Conservation (phyloP, 2,888 invertebrate species). For the Exocentrus adspersus region DNA sequence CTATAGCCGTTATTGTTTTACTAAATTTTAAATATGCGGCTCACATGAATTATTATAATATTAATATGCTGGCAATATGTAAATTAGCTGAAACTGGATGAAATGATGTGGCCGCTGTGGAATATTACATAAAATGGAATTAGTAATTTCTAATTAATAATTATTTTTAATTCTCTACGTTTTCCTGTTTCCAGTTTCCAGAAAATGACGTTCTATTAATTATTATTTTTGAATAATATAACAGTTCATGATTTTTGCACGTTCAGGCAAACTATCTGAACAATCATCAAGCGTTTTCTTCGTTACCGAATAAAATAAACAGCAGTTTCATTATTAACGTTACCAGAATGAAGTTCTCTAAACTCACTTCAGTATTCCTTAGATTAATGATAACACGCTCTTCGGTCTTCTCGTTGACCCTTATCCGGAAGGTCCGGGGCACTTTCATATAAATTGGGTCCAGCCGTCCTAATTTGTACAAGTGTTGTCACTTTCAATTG, state of each 20-base stretch:
- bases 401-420: slow-evolving; percentile 17
- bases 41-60: too few relatives aligned
- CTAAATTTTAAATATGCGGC: neutral
- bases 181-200: too few relatives aligned
- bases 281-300: neutral
- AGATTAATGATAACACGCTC: slow-evolving; percentile 18
- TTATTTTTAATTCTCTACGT: too few relatives aligned
- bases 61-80: too few relatives aligned
- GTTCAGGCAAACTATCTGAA: too few relatives aligned
- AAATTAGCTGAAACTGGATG: too few relatives aligned
- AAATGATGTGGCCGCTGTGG: too few relatives aligned
- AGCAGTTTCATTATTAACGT: slow-evolving; percentile 5
- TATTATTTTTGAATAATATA: too few relatives aligned
- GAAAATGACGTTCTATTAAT: too few relatives aligned
- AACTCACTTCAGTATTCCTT: slow-evolving; percentile 17
- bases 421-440: slow-evolving; percentile 7
- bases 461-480: slow-evolving; percentile 13
- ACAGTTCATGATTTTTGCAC: too few relatives aligned
- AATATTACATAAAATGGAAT: too few relatives aligned
- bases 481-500: slow-evolving; percentile 22
- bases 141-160: too few relatives aligned
- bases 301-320: neutral
- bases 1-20: neutral
- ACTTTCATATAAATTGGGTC: slow-evolving; percentile 22
- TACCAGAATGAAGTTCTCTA: slow-evolving; percentile 15